Evolutionary conservation across 1,140 invertebrate species (phyloP).

Genomic region (Andrena cerasifolii): DNA sequence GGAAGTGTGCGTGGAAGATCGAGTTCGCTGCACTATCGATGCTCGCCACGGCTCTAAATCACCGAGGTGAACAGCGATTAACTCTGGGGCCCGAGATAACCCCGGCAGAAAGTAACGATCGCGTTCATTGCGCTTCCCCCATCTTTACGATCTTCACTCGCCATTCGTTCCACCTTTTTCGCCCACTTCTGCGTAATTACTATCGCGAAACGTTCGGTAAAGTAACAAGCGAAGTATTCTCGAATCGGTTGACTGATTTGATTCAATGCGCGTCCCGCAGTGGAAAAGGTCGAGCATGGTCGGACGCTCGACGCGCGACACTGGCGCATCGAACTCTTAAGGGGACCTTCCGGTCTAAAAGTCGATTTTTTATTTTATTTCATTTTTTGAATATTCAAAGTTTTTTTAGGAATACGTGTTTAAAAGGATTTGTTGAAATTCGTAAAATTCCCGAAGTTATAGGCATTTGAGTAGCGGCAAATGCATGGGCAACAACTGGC

Average conservation of each 20-base stretch:
- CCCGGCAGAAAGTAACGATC: conserved; percentile 30
- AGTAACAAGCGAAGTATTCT: neutral
- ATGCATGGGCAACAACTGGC: too few relatives aligned
- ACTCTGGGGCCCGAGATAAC: conserved; percentile 35
- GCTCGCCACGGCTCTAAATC: conserved; percentile 45
- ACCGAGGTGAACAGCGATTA: conserved; percentile 55
- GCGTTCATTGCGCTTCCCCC: conserved; percentile 13
- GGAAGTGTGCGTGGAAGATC: conserved; percentile 59
- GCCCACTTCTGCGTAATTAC: neutral
- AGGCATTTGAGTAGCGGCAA: too few relatives aligned
- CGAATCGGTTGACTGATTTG: neutral
- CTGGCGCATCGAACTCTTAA: neutral
- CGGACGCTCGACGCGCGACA: neutral
- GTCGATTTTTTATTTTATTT: too few relatives aligned
- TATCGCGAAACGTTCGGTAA: neutral
- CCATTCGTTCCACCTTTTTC: conserved; percentile 32
- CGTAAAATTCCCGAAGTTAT: too few relatives aligned
- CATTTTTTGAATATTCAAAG: too few relatives aligned
- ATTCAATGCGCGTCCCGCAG: neutral
- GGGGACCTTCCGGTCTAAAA: too few relatives aligned
- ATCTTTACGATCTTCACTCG: conserved; percentile 27
- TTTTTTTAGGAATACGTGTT: too few relatives aligned
- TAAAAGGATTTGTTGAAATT: too few relatives aligned
- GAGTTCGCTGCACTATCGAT: conserved; percentile 60
- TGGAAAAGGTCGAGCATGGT: neutral